phyloP scores from a whole-genome alignment of 2,888 invertebrate species.

The Balanococcus diminutus region DNA sequence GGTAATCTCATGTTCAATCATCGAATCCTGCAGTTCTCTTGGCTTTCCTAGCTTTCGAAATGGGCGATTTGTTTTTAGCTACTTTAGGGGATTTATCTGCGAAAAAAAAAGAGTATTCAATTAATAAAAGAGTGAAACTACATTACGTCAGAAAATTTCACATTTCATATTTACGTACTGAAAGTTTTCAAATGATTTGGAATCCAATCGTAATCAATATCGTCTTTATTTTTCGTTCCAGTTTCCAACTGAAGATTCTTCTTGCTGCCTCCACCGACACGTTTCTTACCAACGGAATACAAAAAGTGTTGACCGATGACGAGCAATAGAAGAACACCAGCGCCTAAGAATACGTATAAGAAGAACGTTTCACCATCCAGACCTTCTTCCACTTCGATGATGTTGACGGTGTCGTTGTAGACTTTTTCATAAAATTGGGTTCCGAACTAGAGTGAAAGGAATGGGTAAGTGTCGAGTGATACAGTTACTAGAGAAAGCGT shows the following conservation, averaged over 20 bases:
- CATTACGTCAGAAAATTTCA: too few species aligned
- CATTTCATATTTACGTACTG: conserved; percentile 69
- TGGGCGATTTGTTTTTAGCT: conserved; percentile 66
- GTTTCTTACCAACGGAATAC: conserved; percentile 80
- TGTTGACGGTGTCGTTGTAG: conserved; percentile 96
- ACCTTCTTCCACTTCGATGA: conserved; percentile 95
- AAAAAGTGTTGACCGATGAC: conserved; percentile 89
- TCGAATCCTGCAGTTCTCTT: conserved; percentile 77
- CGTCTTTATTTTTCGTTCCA: conserved; percentile 85
- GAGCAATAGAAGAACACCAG: conserved; percentile 82
- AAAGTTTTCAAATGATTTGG: conserved; percentile 83
- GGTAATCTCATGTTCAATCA: not conserved
- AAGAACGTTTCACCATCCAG: conserved; percentile 98
- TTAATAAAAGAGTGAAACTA: not conserved
- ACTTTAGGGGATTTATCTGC: conserved; percentile 61
- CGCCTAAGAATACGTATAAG: conserved; percentile 92
- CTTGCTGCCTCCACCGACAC: conserved; percentile 67
- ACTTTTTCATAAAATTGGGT: conserved; percentile 82
- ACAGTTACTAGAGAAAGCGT: not conserved
- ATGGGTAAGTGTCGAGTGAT: conserved; percentile 5
- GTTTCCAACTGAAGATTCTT: conserved; percentile 75
- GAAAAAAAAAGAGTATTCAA: not conserved
- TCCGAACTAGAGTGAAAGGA: conserved; percentile 66
- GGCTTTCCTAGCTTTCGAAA: conserved; percentile 78
- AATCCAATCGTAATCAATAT: conserved; percentile 98